Evolutionary conservation across 2,113 vertebrate genomes (phyloP).

Genomic region (Saguinus imperator): DNA sequence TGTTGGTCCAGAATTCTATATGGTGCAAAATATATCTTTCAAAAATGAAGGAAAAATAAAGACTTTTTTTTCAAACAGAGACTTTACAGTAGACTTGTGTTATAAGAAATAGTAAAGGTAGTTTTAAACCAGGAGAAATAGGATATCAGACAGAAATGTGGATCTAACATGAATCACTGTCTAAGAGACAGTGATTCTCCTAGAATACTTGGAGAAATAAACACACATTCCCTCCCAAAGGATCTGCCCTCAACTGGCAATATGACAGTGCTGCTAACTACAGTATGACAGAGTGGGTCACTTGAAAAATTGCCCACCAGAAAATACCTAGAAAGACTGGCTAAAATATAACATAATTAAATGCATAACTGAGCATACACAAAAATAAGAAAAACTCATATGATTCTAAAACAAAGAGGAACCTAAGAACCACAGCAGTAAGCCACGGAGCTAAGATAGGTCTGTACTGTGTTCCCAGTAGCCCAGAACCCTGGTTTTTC

Average conservation of each 20-base stretch:
- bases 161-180: not conserved
- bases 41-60: constrained; percentile 34
- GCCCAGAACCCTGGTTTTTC: not conserved
- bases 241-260: not conserved
- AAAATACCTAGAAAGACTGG: not conserved
- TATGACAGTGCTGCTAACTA: not conserved
- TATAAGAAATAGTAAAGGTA: not conserved
- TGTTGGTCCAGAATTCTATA: not conserved
- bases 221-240: not conserved
- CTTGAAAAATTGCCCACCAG: not conserved
- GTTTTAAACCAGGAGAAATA: not conserved
- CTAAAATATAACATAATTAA: not conserved
- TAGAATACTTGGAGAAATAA: not conserved
- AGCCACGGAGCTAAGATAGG: not conserved
- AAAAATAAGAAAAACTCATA: not conserved
- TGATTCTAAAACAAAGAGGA: not conserved
- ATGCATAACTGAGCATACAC: not conserved
- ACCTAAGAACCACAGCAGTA: not conserved
- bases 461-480: not conserved
- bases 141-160: not conserved
- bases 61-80: not conserved
- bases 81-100: not conserved
- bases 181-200: not conserved
- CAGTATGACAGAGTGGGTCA: not conserved
- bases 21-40: not conserved